Percentiles rank a stretch among this genome's conserved stretches.
Conservation (phyloP, 2,113 vertebrate genomes). For the Ptychochromis oligacanthus region DNA sequence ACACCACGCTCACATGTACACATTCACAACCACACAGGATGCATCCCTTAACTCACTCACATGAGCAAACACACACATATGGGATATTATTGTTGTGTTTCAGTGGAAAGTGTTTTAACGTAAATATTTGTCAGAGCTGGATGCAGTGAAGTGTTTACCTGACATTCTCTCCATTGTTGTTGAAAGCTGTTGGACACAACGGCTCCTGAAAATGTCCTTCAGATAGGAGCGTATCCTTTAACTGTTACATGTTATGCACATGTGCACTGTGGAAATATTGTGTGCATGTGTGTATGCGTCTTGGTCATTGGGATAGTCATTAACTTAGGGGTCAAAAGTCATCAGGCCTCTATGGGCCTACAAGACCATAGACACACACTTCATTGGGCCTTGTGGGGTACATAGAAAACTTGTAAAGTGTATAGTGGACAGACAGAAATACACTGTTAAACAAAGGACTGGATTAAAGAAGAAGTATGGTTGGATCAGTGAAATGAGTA, state of each 20-base stretch:
- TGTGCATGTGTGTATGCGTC: background rate
- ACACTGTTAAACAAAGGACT: background rate
- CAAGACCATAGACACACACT: background rate
- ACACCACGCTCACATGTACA: background rate
- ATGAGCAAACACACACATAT: background rate
- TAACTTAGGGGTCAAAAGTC: conserved; percentile 4
- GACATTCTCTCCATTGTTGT: background rate
- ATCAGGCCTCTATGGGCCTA: background rate
- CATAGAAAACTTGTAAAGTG: background rate
- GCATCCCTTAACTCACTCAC: background rate
- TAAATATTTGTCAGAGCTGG: conserved; percentile 31
- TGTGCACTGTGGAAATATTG: background rate
- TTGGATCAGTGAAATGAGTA: conserved; percentile 5
- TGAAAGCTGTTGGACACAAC: background rate
- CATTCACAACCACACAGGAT: conserved; percentile 16
- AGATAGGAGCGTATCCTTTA: background rate
- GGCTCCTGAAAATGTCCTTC: background rate
- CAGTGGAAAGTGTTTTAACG: background rate
- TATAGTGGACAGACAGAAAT: background rate
- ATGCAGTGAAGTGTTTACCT: background rate
- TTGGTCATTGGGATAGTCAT: background rate
- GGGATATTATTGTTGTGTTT: background rate
- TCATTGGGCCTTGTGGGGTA: background rate
- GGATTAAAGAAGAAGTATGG: background rate
- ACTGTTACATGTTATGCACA: background rate